Conservation (phyloP, 2,888 invertebrate genomes). For the Luperina nickerlii region DNA sequence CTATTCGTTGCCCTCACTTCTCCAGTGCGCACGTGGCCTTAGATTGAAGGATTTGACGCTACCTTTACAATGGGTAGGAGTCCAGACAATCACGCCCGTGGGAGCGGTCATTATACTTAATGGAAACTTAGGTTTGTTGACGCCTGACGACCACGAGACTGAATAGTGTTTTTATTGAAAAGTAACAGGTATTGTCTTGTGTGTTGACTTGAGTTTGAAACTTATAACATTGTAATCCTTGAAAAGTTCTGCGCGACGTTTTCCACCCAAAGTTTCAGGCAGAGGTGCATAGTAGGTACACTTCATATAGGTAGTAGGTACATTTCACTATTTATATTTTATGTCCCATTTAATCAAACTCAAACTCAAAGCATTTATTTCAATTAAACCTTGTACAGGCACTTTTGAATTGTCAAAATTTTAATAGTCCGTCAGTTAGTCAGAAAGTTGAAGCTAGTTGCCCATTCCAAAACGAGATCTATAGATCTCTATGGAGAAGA, state of each 20-base stretch:
- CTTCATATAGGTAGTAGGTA: not conserved
- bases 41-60: conserved; percentile 11
- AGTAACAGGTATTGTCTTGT: not conserved
- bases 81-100: conserved; percentile 2
- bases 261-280: not conserved
- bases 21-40: not conserved
- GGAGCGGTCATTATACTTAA: not conserved
- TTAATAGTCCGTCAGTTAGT: too few relatives aligned
- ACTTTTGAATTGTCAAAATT: too few relatives aligned
- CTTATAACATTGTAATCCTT: not conserved
- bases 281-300: not conserved
- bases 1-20: conserved; percentile 2
- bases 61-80: not conserved
- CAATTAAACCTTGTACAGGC: too few relatives aligned
- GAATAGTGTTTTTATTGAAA: not conserved
- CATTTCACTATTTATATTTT: not conserved
- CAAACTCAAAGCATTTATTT: too few relatives aligned
- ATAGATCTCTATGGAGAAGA: too few relatives aligned
- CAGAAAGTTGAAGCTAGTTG: too few relatives aligned
- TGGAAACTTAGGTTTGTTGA: not conserved
- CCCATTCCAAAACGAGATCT: too few relatives aligned
- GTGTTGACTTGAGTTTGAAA: not conserved
- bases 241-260: not conserved
- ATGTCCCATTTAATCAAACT: not conserved
- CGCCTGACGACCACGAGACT: not conserved